Percentiles rank a stretch among this genome's conserved stretches.
Evolutionary conservation across 2,797 vertebrate genomes (phyloP).

Genomic region (Acipenser transmontanus): DNA sequence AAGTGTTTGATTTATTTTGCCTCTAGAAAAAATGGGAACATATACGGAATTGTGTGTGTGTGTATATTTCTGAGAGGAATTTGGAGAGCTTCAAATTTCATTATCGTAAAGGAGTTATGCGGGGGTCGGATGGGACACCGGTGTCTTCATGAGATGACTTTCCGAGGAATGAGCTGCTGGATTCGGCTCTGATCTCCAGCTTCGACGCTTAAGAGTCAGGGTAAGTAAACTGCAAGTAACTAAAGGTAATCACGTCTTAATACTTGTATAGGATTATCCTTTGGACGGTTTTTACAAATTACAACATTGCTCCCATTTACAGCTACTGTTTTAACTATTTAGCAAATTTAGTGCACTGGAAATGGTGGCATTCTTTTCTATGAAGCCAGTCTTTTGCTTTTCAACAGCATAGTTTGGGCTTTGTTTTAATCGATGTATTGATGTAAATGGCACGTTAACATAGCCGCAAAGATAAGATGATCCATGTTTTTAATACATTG

Average conservation of each 20-base stretch:
- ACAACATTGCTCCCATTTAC: not conserved
- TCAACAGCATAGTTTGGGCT: no score
- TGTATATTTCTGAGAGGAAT: no score
- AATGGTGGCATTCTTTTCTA: no score
- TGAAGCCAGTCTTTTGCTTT: no score
- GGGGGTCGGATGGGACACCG: not conserved
- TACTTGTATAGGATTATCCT: not conserved
- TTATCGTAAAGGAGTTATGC: not conserved
- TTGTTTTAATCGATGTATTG: no score
- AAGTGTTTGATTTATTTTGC: no score
- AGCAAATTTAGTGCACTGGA: no score
- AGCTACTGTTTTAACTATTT: not conserved
- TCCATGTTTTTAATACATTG: no score
- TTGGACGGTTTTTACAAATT: not conserved
- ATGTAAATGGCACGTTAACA: no score
- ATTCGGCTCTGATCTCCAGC: slow-evolving; percentile 3
- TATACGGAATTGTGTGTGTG: slow-evolving; percentile 4
- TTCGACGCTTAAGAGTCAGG: not conserved
- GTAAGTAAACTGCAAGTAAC: not conserved
- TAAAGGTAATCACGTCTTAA: not conserved
- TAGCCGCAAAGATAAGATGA: no score
- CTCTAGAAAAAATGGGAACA: slow-evolving; percentile 32
- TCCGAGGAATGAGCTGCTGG: not conserved
- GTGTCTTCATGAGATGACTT: not conserved
- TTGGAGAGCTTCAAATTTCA: no score